Conservation (phyloP, 2,797 vertebrate species). For the Antrozous pallidus region DNA sequence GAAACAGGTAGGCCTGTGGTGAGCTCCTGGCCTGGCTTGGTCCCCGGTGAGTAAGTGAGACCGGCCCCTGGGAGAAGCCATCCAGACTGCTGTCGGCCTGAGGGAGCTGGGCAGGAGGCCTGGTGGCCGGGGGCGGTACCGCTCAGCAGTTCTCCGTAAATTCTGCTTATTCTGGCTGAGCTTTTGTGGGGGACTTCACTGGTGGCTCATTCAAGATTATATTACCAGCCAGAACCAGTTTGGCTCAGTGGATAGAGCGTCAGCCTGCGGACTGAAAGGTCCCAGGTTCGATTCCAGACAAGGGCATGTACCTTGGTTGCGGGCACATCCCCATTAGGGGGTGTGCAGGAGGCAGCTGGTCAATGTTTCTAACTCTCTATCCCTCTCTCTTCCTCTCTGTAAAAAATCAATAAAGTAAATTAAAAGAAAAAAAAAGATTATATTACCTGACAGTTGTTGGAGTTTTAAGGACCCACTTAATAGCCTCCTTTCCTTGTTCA, state of each 20-base stretch:
- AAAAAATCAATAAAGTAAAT: no score
- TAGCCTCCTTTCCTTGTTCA: neutral
- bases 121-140: neutral
- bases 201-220: neutral
- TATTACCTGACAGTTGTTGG: neutral
- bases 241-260: no score
- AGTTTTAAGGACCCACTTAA: neutral
- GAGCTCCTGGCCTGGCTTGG: conserved; percentile 36
- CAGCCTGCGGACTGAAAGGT: no score
- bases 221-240: no score
- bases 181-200: neutral
- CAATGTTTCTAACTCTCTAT: no score
- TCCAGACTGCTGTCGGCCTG: neutral
- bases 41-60: conserved; percentile 15
- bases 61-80: neutral
- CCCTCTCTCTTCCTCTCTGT: no score
- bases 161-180: neutral
- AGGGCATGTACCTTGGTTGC: no score
- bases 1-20: conserved; percentile 88
- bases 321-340: no score
- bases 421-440: no score
- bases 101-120: neutral
- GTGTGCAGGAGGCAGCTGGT: no score
- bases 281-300: no score
- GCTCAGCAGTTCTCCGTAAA: neutral